Percentiles rank a stretch among this genome's conserved stretches.
Conservation (phyloP, 2,888 invertebrate species). For the Bombylius discolor region DNA sequence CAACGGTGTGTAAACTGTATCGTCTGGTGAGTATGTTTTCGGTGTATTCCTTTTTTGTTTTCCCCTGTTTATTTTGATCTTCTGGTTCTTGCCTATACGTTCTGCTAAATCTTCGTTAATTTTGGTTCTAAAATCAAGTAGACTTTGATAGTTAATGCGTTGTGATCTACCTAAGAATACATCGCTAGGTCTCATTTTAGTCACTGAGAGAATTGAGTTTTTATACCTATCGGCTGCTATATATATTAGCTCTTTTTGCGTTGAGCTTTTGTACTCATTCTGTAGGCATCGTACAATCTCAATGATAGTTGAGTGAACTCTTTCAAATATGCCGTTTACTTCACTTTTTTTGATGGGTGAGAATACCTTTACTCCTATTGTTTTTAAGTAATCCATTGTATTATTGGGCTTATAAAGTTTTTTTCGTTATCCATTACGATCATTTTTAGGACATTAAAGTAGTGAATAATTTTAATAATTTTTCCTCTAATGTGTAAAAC, state of each 20-base stretch:
- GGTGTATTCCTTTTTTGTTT: conserved; percentile 9
- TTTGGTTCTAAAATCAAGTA: conserved; percentile 11
- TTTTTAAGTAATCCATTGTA: neutral
- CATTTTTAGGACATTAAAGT: neutral
- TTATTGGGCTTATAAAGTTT: neutral
- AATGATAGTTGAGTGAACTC: neutral
- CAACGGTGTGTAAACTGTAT: conserved; percentile 4
- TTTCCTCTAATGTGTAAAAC: too few species aligned
- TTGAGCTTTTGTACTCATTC: neutral
- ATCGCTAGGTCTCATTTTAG: conserved; percentile 10
- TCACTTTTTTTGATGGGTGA: neutral
- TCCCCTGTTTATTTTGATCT: conserved; percentile 5
- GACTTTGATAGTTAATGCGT: conserved; percentile 13
- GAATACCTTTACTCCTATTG: neutral
- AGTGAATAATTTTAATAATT: too few species aligned
- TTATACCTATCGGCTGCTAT: conserved; percentile 4
- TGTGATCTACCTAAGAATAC: conserved; percentile 14
- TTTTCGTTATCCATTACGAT: neutral
- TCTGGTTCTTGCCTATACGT: conserved; percentile 15
- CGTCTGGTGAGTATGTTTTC: conserved; percentile 5
- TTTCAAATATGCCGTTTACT: neutral
- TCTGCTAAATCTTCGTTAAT: conserved; percentile 11
- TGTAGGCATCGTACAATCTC: neutral
- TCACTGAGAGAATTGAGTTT: conserved; percentile 11
- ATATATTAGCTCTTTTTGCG: neutral